Percentiles rank a stretch among this genome's conserved stretches.
Conservation (phyloP, 2,113 vertebrate genomes). For the Mus pahari region DNA sequence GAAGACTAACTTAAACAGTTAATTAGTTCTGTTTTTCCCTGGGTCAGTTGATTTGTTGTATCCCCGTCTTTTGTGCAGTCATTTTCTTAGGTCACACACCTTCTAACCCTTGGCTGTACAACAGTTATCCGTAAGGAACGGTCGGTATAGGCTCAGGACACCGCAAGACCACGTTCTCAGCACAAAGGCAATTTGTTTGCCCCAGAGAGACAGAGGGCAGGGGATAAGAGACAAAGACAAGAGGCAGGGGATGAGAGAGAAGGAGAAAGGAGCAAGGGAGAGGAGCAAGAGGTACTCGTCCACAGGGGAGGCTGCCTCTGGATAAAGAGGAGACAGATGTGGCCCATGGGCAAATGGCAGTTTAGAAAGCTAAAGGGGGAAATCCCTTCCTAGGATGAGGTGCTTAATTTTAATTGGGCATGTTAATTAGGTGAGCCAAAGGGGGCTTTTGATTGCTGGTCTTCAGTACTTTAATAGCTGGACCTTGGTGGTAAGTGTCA, state of each 20-base stretch:
- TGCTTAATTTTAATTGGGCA: not conserved
- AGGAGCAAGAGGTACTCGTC: not conserved
- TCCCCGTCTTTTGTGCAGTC: not conserved
- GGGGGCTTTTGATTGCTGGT: not conserved
- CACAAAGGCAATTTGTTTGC: not conserved
- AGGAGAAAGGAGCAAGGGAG: not conserved
- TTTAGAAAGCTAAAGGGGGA: not conserved
- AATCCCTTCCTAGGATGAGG: not conserved
- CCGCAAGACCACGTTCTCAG: not conserved
- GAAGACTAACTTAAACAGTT: not conserved
- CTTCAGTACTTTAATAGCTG: too few relatives aligned
- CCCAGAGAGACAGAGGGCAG: not conserved
- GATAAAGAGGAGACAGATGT: not conserved
- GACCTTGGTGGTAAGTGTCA: not conserved
- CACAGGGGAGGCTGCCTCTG: not conserved
- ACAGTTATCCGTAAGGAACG: not conserved
- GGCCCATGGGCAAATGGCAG: not conserved
- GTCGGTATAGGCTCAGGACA: not conserved
- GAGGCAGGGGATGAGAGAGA: not conserved
- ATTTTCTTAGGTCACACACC: not conserved
- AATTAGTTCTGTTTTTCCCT: not conserved
- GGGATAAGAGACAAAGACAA: not conserved
- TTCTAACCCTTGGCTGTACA: not conserved
- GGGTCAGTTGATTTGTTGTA: not conserved
- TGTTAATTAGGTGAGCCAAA: not conserved